phyloP scores from a whole-genome alignment of 2,888 invertebrate species.

The Trichogramma dendrolimi region DNA sequence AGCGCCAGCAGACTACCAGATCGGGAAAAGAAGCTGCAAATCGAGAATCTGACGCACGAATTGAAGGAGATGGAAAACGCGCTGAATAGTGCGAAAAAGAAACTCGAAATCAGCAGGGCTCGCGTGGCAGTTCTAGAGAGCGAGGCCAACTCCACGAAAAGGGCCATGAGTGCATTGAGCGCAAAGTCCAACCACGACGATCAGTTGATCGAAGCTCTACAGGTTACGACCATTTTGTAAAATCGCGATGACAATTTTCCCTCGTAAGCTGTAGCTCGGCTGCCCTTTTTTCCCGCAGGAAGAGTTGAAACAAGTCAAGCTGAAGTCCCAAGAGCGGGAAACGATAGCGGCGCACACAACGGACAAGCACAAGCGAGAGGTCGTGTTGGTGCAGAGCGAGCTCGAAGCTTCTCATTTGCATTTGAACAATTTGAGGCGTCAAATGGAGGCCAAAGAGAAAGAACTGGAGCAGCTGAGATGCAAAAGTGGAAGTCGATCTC shows the following conservation, averaged over 20 bases:
- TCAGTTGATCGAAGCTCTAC: constrained; percentile 61
- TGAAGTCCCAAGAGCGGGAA: constrained; percentile 37
- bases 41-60: constrained; percentile 61
- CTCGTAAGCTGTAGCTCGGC: neutral
- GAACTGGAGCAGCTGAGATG: constrained; percentile 42
- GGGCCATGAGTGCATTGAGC: constrained; percentile 59
- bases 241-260: neutral
- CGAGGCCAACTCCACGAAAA: constrained; percentile 59
- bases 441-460: constrained; percentile 43
- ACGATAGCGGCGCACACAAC: constrained; percentile 31
- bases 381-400: constrained; percentile 37
- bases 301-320: constrained; percentile 37
- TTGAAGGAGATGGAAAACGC: constrained; percentile 56
- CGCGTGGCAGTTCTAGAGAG: constrained; percentile 67
- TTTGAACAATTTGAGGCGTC: constrained; percentile 19
- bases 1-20: constrained; percentile 51
- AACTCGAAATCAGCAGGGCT: constrained; percentile 64
- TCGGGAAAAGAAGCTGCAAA: constrained; percentile 57
- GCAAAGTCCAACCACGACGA: constrained; percentile 65
- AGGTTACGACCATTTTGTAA: constrained; percentile 47
- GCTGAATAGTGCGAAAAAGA: constrained; percentile 61
- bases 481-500: neutral
- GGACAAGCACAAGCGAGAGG: constrained; percentile 37
- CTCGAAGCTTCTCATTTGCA: constrained; percentile 30
- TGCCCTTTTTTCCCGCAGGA: constrained; percentile 28